A percentile compares a stretch with the other conserved stretches of the same genome.
phyloP scores from a whole-genome alignment of 2,797 vertebrate species.

The Alca torda region DNA sequence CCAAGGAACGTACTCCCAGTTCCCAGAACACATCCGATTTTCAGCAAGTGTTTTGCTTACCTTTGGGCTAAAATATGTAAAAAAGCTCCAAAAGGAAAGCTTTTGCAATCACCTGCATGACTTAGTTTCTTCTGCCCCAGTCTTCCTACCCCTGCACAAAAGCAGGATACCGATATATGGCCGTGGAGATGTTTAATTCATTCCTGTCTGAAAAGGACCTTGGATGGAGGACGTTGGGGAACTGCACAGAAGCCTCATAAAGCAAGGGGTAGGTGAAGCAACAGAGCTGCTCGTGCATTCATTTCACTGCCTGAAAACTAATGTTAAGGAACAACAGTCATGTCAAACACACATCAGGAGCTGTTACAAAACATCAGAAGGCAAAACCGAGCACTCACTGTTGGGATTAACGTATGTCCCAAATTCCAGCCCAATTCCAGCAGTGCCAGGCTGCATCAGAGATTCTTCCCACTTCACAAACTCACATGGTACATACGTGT shows the following conservation, averaged over 20 bases:
- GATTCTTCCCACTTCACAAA: not conserved
- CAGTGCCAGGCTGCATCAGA: not conserved
- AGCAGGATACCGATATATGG: not conserved
- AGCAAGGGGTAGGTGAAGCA: not conserved
- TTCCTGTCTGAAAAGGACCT: not conserved
- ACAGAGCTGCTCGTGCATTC: slow-evolving; percentile 11
- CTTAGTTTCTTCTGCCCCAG: not conserved
- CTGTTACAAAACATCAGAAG: not conserved
- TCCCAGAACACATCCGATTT: not conserved
- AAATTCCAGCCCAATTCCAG: not conserved
- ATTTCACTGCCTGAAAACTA: not conserved
- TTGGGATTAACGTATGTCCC: not conserved
- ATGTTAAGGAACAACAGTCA: not conserved
- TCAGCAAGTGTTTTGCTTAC: not conserved
- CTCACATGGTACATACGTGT: not conserved
- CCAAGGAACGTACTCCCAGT: not conserved
- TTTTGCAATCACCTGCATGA: not conserved
- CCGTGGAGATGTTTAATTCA: not conserved
- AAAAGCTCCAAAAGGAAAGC: not conserved
- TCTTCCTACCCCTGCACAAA: not conserved
- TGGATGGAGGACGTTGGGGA: not conserved
- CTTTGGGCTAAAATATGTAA: not conserved
- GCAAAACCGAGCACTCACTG: not conserved
- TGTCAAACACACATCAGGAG: slow-evolving; percentile 15
- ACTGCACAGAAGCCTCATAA: not conserved